Evolutionary conservation across 2,888 invertebrate species (phyloP).

Genomic region (Eupeodes latifasciatus): DNA sequence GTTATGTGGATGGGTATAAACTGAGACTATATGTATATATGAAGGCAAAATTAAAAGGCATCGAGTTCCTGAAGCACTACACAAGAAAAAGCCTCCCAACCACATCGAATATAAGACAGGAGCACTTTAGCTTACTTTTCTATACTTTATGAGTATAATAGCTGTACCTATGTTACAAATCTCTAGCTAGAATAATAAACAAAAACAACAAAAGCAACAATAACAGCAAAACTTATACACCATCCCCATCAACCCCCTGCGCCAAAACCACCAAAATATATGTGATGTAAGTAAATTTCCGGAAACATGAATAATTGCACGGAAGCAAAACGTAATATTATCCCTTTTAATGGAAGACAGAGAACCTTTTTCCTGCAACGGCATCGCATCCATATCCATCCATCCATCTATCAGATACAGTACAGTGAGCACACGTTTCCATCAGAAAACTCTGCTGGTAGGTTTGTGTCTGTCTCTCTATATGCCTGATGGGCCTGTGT

Average conservation of each 20-base stretch:
- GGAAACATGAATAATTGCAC: constrained; percentile 76
- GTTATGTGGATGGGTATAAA: background rate
- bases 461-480: background rate
- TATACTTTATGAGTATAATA: background rate
- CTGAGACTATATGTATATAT: background rate
- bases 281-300: constrained; percentile 67
- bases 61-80: constrained; percentile 1
- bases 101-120: constrained; percentile 37
- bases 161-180: constrained; percentile 11
- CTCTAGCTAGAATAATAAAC: constrained; percentile 4
- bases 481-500: background rate
- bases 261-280: constrained; percentile 34
- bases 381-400: constrained; percentile 36
- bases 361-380: constrained; percentile 42
- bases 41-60: constrained; percentile 12
- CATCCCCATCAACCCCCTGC: background rate
- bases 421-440: constrained; percentile 42
- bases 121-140: constrained; percentile 65
- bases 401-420: constrained; percentile 60
- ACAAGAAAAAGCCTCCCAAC: constrained; percentile 34
- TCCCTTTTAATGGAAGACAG: constrained; percentile 69
- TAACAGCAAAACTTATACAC: constrained; percentile 31
- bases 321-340: constrained; percentile 73
- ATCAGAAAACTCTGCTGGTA: constrained; percentile 1
- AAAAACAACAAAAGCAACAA: constrained; percentile 9